Conservation (phyloP, 1,140 invertebrate genomes). For the Hirudo medicinalis region DNA sequence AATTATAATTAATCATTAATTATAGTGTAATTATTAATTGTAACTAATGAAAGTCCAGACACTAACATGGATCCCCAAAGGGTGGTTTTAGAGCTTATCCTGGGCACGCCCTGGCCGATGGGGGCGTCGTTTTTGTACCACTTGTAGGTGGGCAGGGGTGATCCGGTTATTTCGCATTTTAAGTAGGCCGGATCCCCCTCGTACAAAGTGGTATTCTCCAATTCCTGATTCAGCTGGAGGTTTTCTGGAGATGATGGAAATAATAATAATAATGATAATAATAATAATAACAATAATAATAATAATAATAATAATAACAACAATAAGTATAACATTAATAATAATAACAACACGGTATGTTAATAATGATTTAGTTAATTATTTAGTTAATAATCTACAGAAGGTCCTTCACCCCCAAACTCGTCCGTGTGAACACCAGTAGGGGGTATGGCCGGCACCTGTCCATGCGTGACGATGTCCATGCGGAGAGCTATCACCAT, state of each 20-base stretch:
- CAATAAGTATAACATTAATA: background rate
- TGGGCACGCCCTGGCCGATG: constrained; percentile 40
- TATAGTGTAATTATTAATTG: too few species aligned
- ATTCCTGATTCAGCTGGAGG: constrained; percentile 19
- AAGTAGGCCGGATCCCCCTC: constrained; percentile 50
- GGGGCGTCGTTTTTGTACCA: constrained; percentile 58
- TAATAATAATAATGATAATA: background rate
- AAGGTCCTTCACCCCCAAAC: too few species aligned
- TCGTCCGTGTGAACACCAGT: too few species aligned
- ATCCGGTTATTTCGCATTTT: constrained; percentile 53
- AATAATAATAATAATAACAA: background rate
- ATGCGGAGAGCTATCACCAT: too few species aligned
- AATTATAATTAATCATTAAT: too few species aligned
- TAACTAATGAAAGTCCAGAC: background rate
- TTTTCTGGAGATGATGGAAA: background rate
- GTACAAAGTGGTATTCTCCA: constrained; percentile 53
- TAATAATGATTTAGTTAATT: too few species aligned
- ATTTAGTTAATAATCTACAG: too few species aligned
- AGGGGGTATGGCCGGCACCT: too few species aligned
- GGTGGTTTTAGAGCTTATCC: constrained; percentile 42
- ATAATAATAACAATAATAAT: too few species aligned
- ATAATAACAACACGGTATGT: background rate
- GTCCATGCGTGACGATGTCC: too few species aligned
- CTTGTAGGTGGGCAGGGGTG: constrained; percentile 47
- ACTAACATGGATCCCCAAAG: constrained; percentile 34